Evolutionary conservation across 2,113 vertebrate genomes (phyloP).

Genomic region (Acinonyx jubatus): DNA sequence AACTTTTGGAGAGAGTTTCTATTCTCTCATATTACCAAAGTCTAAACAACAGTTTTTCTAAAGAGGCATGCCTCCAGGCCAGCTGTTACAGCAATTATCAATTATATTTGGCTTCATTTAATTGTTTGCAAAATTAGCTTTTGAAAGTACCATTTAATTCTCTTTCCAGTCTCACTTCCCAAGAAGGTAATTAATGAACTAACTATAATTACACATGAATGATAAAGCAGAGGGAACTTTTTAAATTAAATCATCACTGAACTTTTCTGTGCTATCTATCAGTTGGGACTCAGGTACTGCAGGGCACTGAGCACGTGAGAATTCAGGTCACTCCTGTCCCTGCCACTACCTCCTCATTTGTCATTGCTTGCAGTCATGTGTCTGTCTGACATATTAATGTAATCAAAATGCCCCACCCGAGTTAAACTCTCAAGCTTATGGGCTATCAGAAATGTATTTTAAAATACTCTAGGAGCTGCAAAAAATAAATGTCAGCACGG

Average conservation of each 20-base stretch:
- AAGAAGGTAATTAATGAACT: conserved; percentile 75
- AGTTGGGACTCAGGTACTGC: neutral
- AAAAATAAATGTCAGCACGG: neutral
- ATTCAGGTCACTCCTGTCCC: neutral
- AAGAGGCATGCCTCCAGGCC: conserved; percentile 36
- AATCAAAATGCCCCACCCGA: neutral
- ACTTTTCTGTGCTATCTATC: conserved; percentile 17
- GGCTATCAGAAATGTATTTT: neutral
- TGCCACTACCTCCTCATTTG: rapidly evolving
- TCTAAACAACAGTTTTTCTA: conserved; percentile 50
- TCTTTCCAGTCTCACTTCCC: conserved; percentile 61
- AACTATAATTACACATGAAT: conserved; percentile 73
- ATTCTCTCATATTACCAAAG: neutral
- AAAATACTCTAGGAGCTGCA: neutral
- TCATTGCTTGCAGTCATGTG: neutral
- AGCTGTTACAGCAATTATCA: conserved; percentile 62
- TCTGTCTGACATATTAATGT: neutral
- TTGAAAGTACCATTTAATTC: conserved; percentile 72
- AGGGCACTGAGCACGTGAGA: neutral
- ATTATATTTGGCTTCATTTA: conserved; percentile 72
- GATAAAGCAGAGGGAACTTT: conserved; percentile 68
- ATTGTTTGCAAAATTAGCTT: conserved; percentile 77
- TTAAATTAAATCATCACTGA: conserved; percentile 69
- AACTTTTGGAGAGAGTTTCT: conserved; percentile 8
- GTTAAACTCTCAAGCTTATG: neutral